Percentiles rank a stretch among this genome's conserved stretches.
These are phyloP conservation scores for Cricetomys ansorgei DNA, from an alignment of 2,113 vertebrate genomes.

Conservation along the genomic window DNA sequence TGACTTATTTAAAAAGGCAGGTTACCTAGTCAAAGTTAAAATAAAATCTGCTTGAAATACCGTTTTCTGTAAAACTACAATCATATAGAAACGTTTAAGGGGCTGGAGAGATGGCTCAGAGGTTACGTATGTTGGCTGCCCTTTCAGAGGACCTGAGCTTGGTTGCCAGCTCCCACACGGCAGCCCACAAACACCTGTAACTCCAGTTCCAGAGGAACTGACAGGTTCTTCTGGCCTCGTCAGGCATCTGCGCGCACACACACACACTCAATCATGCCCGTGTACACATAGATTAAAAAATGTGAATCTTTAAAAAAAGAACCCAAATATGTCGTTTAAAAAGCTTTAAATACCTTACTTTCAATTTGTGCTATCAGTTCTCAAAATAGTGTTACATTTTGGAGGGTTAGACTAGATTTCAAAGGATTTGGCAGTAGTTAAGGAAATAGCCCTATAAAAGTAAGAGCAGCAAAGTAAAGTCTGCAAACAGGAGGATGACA, in stretches of 20 bases:
- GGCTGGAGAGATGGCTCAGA: not conserved
- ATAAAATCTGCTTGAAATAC: not conserved
- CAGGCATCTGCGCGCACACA: not conserved
- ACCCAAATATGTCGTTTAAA: not conserved
- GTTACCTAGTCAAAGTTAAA: not conserved
- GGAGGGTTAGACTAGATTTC: not conserved
- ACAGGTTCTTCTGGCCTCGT: not conserved
- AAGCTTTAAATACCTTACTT: not conserved
- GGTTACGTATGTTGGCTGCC: not conserved
- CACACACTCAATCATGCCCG: not conserved
- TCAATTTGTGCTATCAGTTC: not conserved
- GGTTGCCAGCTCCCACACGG: not conserved
- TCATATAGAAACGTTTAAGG: not conserved
- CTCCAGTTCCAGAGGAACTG: not conserved
- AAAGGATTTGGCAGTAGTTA: not conserved
- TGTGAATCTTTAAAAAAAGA: not conserved
- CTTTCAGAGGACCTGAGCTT: too few species aligned
- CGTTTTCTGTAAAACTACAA: not conserved
- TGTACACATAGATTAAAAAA: not conserved
- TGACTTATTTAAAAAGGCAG: not conserved
- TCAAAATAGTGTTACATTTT: not conserved
- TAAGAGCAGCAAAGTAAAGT: slow-evolving; percentile 11
- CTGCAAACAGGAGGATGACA: not conserved
- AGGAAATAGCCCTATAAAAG: slow-evolving; percentile 32
- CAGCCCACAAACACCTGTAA: not conserved